These are phyloP conservation scores for Caranx ignobilis DNA, from an alignment of 2,113 vertebrate genomes.

Conservation along the genomic window DNA sequence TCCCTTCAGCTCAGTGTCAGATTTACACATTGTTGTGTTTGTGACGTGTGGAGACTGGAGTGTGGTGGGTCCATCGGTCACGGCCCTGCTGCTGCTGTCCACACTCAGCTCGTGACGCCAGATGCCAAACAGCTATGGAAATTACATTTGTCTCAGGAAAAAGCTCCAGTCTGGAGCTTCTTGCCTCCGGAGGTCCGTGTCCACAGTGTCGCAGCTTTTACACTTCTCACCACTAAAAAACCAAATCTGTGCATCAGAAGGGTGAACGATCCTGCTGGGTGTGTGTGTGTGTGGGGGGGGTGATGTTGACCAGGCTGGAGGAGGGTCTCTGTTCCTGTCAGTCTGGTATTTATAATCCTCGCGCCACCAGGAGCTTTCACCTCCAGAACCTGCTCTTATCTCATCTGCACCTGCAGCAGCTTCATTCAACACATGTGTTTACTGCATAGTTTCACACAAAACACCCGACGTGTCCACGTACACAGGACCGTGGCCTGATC, in stretches of 20 bases:
- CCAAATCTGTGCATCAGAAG: neutral
- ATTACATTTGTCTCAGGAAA: neutral
- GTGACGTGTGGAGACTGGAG: neutral
- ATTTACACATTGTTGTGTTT: neutral
- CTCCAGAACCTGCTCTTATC: slow-evolving; percentile 9
- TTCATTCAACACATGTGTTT: neutral
- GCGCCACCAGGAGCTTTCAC: neutral
- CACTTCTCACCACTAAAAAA: neutral
- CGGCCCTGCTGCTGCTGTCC: neutral
- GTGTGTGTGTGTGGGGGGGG: neutral
- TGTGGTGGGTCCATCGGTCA: slow-evolving; percentile 3
- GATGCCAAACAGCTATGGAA: neutral
- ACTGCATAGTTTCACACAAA: neutral
- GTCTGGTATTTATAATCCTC: neutral
- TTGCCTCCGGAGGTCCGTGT: neutral
- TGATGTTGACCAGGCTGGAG: neutral
- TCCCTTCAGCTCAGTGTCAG: neutral
- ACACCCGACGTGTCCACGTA: no score
- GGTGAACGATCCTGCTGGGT: neutral
- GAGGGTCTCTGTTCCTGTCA: neutral
- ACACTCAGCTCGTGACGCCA: slow-evolving; percentile 1
- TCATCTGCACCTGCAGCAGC: neutral
- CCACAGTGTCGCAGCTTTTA: neutral
- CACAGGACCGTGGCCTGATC: no score
- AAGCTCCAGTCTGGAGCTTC: neutral